Percentiles rank a stretch among this genome's conserved stretches.
Evolutionary conservation across 2,797 vertebrate species (phyloP).

Genomic region (Melanotaenia maccullochi): DNA sequence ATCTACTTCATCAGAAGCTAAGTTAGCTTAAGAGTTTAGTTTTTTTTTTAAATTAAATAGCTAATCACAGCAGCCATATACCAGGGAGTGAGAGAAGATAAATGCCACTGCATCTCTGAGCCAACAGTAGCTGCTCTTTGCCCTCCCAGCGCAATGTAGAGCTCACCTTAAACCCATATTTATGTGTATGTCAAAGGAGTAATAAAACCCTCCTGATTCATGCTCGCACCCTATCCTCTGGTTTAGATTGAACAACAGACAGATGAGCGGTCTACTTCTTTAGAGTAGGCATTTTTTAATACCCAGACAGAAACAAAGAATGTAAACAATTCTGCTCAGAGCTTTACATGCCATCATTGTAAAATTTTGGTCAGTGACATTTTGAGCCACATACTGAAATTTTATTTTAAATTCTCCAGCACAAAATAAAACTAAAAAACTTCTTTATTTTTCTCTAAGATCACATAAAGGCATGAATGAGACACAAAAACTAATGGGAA

Average conservation of each 20-base stretch:
- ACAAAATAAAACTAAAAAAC: background rate
- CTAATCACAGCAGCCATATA: conserved; percentile 13
- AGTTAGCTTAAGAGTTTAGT: conserved; percentile 3
- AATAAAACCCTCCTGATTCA: conserved; percentile 64
- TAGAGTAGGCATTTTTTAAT: background rate
- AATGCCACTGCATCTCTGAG: conserved; percentile 29
- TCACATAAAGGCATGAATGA: background rate
- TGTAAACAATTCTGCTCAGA: background rate
- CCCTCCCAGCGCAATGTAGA: conserved; percentile 32
- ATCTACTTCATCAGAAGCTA: conserved; percentile 18
- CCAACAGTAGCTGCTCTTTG: conserved; percentile 27
- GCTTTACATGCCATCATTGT: background rate
- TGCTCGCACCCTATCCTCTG: conserved; percentile 30
- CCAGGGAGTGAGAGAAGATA: conserved; percentile 20
- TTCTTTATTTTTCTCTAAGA: background rate
- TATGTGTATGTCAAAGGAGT: conserved; percentile 55
- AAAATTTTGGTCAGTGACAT: background rate
- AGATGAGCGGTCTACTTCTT: background rate
- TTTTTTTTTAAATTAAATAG: conserved; percentile 14
- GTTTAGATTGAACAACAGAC: conserved; percentile 11
- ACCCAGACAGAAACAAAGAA: conserved; percentile 31
- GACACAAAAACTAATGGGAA: background rate
- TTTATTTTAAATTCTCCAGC: background rate
- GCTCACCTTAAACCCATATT: conserved; percentile 55
- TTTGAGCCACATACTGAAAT: background rate